Evolutionary conservation across 2,113 vertebrate genomes (phyloP), one percentile per base, ranked within the genome.

Genomic region (Syngnathus typhle): DNA sequence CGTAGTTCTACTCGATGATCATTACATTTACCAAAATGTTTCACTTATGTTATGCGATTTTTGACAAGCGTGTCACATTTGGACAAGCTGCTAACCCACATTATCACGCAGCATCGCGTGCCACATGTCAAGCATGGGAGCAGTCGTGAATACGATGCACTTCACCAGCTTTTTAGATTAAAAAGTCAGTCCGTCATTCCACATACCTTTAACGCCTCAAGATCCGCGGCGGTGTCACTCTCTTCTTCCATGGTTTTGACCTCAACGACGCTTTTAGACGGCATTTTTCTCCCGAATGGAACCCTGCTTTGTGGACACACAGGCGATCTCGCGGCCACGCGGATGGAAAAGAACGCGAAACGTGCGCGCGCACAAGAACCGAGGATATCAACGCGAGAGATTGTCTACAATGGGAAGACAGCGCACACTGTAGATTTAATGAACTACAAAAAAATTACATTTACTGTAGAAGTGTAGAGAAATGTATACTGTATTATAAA

Each of bases 241-340:
- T 49, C 70, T 12, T 80, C 72, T 0, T 83, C 83, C 79, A 87
- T 87, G 9, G 2, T 39, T 47, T 55, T 62, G 51, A 43, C 79
- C 16, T 86, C 72, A 73, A 84, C 67, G 1, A 77, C 60, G n/a
- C 87, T 68, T 72, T 88, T 90, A 64, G 83, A 71, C 5, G 86
- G 88, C 89, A 91, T 91, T 86, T 84, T 78, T 72, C 67, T 52
- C 36, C 70, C n/a, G 5, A 84, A 7, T 82, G 78, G 64, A 62
- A 67, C 41, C 79, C 87, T 54, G 79, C 75, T 6, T 12, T 46
- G 73, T 51, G 32, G 80, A 84, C 63, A 76, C 75, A 70, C 74
- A 47, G 60, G 60, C 60, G 37, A 44, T 55, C 21, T 59, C 46
- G 41, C 72, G 54, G 77, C 67, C 72, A 73, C 83, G 78, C 77